Percentiles rank a stretch among this genome's conserved stretches.
These are phyloP conservation scores for Drosophila mettleri DNA, from an alignment of 2,888 invertebrate genomes.

Conservation along the genomic window DNA sequence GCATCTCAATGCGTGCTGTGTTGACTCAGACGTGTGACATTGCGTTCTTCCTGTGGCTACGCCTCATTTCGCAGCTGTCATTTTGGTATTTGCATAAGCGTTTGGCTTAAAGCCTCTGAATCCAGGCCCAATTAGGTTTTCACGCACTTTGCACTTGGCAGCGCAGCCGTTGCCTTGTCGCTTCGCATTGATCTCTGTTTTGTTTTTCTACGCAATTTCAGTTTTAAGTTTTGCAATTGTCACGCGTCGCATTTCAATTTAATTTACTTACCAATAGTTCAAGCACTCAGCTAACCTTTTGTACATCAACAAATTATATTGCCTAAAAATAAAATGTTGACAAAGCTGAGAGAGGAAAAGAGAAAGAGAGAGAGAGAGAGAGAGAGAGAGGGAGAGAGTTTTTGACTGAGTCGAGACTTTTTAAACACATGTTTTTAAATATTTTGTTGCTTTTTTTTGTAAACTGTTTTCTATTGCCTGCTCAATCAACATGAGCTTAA, in stretches of 20 bases:
- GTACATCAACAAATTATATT: conserved; percentile 1
- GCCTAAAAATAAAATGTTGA: background rate
- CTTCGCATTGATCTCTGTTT: conserved; percentile 34
- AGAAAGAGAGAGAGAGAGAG: background rate
- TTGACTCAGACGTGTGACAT: conserved; percentile 66
- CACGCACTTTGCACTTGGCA: conserved; percentile 71
- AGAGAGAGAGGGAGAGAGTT: background rate
- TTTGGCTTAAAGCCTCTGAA: conserved; percentile 59
- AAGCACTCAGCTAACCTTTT: conserved; percentile 35
- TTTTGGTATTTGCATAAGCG: conserved; percentile 67
- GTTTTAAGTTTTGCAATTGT: conserved; percentile 27
- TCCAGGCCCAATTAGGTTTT: conserved; percentile 54
- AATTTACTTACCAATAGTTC: conserved; percentile 50
- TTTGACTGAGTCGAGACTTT: background rate
- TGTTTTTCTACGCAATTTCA: conserved; percentile 14
- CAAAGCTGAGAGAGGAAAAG: background rate
- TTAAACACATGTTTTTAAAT: background rate
- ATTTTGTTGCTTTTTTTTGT: background rate
- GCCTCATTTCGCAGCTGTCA: conserved; percentile 25
- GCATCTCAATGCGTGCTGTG: conserved; percentile 48
- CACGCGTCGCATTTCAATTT: conserved; percentile 66
- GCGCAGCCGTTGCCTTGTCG: conserved; percentile 27
- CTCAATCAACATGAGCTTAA: background rate
- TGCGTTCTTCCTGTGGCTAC: conserved; percentile 74
- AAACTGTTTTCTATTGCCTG: background rate